Conservation (phyloP, 2,888 invertebrate genomes). For the Pristionchus fissidentatus region DNA sequence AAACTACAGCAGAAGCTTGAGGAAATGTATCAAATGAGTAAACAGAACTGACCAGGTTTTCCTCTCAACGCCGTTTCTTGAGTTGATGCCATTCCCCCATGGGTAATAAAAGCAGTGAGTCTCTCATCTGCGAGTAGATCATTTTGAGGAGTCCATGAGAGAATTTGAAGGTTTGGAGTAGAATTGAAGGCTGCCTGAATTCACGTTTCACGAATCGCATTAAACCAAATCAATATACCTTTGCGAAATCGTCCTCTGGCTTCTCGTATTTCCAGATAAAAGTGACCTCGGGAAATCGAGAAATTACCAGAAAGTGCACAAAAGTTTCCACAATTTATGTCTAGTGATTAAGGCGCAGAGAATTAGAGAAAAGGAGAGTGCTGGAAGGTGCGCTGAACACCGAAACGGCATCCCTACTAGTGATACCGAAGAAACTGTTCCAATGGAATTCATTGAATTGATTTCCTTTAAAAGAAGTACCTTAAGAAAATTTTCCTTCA, state of each 20-base stretch:
- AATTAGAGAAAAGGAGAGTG: too few relatives aligned
- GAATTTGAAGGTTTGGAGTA: neutral
- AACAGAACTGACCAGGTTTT: neutral
- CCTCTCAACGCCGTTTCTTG: slow-evolving; percentile 13
- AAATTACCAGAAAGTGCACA: neutral
- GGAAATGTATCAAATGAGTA: neutral
- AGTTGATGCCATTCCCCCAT: slow-evolving; percentile 27
- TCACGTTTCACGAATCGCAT: too few relatives aligned
- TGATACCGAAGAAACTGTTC: too few relatives aligned
- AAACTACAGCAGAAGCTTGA: too few relatives aligned
- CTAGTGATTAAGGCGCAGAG: too few relatives aligned
- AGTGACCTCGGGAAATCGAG: neutral
- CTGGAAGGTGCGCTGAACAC: too few relatives aligned
- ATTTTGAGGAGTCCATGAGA: slow-evolving; percentile 14
- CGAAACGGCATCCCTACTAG: too few relatives aligned
- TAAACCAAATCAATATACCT: neutral
- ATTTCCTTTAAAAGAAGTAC: too few relatives aligned
- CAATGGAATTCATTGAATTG: neutral
- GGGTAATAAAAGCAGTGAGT: neutral
- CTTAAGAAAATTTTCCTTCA: neutral
- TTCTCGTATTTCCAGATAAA: slow-evolving; percentile 33
- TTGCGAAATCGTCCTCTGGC: neutral
- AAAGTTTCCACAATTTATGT: neutral
- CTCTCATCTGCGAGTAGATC: neutral
- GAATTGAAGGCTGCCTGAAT: neutral